Conservation (phyloP, 2,888 invertebrate species). For the Dugesia japonica region DNA sequence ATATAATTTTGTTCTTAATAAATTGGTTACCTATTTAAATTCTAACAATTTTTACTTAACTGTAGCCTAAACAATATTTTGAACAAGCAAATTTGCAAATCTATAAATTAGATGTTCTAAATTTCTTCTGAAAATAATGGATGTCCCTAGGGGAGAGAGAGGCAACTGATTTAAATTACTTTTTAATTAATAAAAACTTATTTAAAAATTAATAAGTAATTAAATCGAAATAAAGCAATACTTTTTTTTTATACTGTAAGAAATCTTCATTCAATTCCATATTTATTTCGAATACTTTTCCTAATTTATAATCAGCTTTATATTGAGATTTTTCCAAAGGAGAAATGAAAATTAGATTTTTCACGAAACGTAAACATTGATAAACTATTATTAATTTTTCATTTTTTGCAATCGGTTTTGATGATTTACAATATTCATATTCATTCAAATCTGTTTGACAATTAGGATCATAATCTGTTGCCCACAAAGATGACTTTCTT, state of each 20-base stretch:
- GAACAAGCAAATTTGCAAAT: too few species aligned
- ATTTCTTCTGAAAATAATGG: too few species aligned
- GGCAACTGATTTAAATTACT: too few species aligned
- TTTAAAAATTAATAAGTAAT: too few species aligned
- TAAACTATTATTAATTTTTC: neutral
- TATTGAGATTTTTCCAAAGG: neutral
- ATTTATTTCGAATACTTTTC: neutral
- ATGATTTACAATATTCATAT: neutral
- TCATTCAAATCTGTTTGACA: slow-evolving; percentile 9
- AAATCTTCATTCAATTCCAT: neutral
- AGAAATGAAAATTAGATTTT: slow-evolving; percentile 9
- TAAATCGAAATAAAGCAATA: too few species aligned
- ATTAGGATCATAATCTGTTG: neutral
- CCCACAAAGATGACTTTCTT: neutral
- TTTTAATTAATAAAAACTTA: too few species aligned
- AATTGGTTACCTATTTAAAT: too few species aligned
- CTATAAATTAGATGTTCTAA: too few species aligned
- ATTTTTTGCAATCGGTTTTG: neutral
- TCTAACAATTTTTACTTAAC: too few species aligned
- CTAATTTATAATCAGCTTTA: neutral
- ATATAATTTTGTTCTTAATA: too few species aligned
- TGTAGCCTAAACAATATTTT: too few species aligned
- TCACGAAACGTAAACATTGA: neutral
- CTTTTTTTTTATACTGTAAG: neutral
- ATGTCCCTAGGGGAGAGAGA: too few species aligned